These are phyloP conservation scores for Sebastes schlegelii DNA, from an alignment of 2,113 vertebrate genomes.

Conservation along the genomic window DNA sequence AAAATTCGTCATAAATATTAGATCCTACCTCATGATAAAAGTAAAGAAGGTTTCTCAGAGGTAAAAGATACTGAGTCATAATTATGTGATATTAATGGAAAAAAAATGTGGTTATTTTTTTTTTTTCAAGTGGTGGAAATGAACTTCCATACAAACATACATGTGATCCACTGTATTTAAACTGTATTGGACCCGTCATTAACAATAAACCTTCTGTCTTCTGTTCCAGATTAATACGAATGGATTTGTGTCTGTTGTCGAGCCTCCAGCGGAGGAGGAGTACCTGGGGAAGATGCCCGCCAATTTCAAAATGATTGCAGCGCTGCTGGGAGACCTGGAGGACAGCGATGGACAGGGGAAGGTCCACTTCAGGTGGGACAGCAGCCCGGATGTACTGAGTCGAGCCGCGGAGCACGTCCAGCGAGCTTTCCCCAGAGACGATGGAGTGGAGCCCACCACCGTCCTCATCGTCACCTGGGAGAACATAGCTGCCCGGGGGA, in stretches of 20 bases:
- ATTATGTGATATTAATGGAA: neutral
- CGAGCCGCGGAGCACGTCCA: conserved; percentile 79
- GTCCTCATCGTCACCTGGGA: conserved; percentile 91
- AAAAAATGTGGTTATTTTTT: too few species aligned
- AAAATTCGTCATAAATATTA: neutral
- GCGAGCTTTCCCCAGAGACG: conserved; percentile 84
- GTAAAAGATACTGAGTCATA: neutral
- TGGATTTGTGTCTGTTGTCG: conserved; percentile 86
- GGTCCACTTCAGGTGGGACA: conserved; percentile 88
- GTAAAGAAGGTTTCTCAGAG: neutral
- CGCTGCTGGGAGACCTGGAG: conserved; percentile 92
- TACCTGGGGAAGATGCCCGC: conserved; percentile 89
- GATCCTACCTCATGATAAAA: neutral
- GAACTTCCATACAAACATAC: neutral
- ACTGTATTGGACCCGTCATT: neutral
- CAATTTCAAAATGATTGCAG: conserved; percentile 86
- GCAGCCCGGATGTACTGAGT: conserved; percentile 73
- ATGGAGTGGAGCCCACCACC: conserved; percentile 75
- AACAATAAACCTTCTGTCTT: neutral
- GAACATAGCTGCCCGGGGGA: conserved; percentile 82
- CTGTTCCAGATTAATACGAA: conserved; percentile 89
- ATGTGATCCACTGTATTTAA: neutral
- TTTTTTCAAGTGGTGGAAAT: too few species aligned
- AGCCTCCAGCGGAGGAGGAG: conserved; percentile 80
- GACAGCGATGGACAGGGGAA: conserved; percentile 84